A percentile compares a stretch with the other conserved stretches of the same genome.
Conservation (phyloP, 2,888 invertebrate species). For the Nycteola revayana region DNA sequence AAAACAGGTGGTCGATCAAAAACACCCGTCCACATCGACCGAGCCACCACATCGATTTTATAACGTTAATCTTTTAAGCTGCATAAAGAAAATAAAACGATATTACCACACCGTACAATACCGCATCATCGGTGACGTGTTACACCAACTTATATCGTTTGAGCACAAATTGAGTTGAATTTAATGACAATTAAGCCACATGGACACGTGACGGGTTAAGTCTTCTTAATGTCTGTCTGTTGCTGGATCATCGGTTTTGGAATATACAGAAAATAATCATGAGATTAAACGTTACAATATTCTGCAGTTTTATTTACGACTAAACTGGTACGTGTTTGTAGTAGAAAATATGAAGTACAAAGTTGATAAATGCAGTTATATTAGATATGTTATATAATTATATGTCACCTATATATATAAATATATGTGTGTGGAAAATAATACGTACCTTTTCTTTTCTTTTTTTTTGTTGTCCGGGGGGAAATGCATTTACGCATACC, state of each 20-base stretch:
- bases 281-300: too few species aligned
- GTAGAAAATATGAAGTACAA: too few species aligned
- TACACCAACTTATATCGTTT: constrained; percentile 42
- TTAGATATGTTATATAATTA: too few species aligned
- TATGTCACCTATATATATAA: too few species aligned
- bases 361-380: too few species aligned
- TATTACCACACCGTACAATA: constrained; percentile 30
- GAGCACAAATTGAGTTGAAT: constrained; percentile 55
- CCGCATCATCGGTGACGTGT: constrained; percentile 37
- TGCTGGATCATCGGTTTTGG: constrained; percentile 41
- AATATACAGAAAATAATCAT: constrained; percentile 23
- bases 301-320: too few species aligned
- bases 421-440: too few species aligned
- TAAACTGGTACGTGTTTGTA: too few species aligned
- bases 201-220: constrained; percentile 42
- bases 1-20: constrained; percentile 19
- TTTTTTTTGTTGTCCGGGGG: too few species aligned
- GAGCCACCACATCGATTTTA: constrained; percentile 13
- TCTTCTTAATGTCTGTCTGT: constrained; percentile 54
- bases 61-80: constrained; percentile 22
- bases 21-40: constrained; percentile 10
- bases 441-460: too few species aligned
- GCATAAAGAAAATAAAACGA: constrained; percentile 16
- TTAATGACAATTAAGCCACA: constrained; percentile 56
- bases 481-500: too few species aligned